Base-by-base conservation (phyloP, 2,797 vertebrate species). In the Coreius guichenoti region DNA sequence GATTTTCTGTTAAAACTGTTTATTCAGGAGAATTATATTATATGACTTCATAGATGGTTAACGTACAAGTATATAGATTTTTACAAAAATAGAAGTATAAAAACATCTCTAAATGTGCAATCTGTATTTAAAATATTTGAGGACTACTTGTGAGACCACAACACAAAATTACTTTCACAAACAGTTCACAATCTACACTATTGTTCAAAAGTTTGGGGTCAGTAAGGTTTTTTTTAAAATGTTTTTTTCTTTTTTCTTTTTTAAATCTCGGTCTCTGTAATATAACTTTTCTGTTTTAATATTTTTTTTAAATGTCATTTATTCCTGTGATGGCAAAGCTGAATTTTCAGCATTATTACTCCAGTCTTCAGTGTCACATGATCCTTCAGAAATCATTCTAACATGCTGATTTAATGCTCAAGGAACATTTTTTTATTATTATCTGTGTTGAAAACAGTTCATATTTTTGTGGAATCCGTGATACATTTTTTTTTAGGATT, bases 1-100 rank as follows among this genome's bases (percentile, higher is more conserved):
- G 39, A 61, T 47, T 73, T 43, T 69, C 6, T 56, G 33, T 13
- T 81, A 56, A 29, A 56, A 69, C 39, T 74, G 54, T 80, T 68
- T 68, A 36, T 54, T 80, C 63, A 23, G 43, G 61, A 74, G 29
- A 63, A 73, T 73, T 21, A 8, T 11, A 36, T 61, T 31, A 7
- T 49, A 17, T 31, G n/a, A 23, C 19, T 74, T 73, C 8, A 31
- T 72, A 21, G 78, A 80, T 19, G 33, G 17, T 23, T 3, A 23
- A n/a, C 0, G 0, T n/a, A 70, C 36, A 69, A 8, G 47, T 51
- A 1, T 33, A 47, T 39, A 69, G 33, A 67, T 23, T 69, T 39
- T 21, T 36, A 17, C 12, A 69, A 68, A 80, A 51, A 29, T 33
- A 47, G 21, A 12, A 49, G 17, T 21, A 54, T 16, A 47, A 47